Conservation (phyloP, 1,140 invertebrate species). For the Bombyx mandarina region DNA sequence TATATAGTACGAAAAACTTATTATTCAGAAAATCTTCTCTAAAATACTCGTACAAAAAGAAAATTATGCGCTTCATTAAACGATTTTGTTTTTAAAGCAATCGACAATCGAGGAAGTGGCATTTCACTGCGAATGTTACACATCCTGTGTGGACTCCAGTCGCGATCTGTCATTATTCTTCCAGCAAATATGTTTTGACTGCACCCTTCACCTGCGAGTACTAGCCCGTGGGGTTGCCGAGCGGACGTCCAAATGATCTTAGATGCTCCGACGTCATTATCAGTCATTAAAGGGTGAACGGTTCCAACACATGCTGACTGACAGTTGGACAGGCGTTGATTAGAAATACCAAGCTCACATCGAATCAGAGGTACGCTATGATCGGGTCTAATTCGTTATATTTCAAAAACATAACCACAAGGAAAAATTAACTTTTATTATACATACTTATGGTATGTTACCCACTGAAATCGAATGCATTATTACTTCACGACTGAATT, state of each 20-base stretch:
- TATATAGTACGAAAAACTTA: too few species aligned
- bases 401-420: too few species aligned
- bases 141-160: constrained; percentile 39
- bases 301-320: constrained; percentile 17
- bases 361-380: background rate
- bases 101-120: constrained; percentile 45
- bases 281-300: constrained; percentile 26
- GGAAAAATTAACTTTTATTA: too few species aligned
- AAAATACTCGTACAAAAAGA: too few species aligned
- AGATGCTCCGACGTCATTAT: constrained; percentile 20
- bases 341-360: too few species aligned
- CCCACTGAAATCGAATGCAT: too few species aligned
- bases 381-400: too few species aligned
- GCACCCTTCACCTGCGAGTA: constrained; percentile 31
- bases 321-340: background rate
- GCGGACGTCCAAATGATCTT: constrained; percentile 30
- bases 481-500: too few species aligned
- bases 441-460: too few species aligned
- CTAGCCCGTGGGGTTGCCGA: background rate
- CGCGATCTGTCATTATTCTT: constrained; percentile 60
- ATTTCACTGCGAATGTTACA: constrained; percentile 47
- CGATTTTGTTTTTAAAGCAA: constrained; percentile 14
- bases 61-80: too few species aligned
- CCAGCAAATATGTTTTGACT: constrained; percentile 67
- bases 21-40: too few species aligned